Percentiles rank a stretch among this genome's conserved stretches.
Conservation (phyloP, 2,888 invertebrate genomes). For the Diarsia dahlii region DNA sequence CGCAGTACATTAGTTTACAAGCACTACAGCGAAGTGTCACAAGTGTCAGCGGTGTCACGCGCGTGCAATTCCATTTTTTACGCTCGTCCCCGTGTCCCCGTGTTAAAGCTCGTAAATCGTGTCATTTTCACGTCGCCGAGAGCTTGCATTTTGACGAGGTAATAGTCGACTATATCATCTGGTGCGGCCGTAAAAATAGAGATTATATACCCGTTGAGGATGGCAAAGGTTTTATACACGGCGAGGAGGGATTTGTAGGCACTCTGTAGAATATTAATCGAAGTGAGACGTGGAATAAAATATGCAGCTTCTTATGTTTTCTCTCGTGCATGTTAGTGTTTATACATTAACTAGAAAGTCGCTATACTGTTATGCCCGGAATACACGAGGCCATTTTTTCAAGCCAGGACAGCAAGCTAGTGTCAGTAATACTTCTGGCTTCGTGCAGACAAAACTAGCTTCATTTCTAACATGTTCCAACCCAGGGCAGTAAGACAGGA, state of each 20-base stretch:
- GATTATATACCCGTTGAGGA: slow-evolving; percentile 3
- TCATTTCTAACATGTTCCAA: too few species aligned
- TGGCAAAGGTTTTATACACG: neutral
- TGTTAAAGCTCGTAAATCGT: slow-evolving; percentile 78
- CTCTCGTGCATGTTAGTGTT: neutral
- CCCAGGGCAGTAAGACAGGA: too few species aligned
- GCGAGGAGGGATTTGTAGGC: neutral
- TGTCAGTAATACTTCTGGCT: too few species aligned
- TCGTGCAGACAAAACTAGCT: too few species aligned
- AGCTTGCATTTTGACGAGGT: slow-evolving; percentile 76
- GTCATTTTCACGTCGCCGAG: slow-evolving; percentile 79
- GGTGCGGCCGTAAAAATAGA: slow-evolving; percentile 54
- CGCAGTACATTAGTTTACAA: slow-evolving; percentile 53
- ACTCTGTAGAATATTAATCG: neutral
- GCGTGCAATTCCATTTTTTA: slow-evolving; percentile 67
- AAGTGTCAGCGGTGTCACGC: slow-evolving; percentile 45
- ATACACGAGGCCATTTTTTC: too few species aligned
- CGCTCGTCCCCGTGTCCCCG: slow-evolving; percentile 51
- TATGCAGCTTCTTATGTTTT: neutral
- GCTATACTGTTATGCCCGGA: too few species aligned
- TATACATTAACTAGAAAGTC: neutral
- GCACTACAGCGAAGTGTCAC: slow-evolving; percentile 48
- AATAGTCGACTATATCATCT: slow-evolving; percentile 76
- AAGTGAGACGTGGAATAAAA: neutral
- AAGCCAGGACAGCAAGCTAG: too few species aligned